A percentile compares a stretch with the other conserved stretches of the same genome.
phyloP scores from a whole-genome alignment of 2,888 invertebrate genomes.

The Drosophila atripex region DNA sequence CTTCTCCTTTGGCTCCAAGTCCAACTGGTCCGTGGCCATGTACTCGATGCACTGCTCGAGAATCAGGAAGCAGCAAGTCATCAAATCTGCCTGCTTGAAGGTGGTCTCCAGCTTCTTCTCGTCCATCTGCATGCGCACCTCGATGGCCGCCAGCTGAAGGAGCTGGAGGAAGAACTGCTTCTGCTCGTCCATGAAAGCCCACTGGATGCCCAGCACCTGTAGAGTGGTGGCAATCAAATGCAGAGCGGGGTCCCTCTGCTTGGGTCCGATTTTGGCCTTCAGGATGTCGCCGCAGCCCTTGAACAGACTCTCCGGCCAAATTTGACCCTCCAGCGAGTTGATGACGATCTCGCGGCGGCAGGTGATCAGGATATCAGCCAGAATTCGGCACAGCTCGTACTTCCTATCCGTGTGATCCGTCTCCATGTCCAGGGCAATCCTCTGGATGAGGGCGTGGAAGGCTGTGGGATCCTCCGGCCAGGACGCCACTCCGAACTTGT shows the following conservation, averaged over 20 bases:
- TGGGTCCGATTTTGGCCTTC: conserved; percentile 93
- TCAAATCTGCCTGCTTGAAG: conserved; percentile 89
- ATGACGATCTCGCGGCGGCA: conserved; percentile 88
- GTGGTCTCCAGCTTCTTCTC: conserved; percentile 92
- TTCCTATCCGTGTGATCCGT: conserved; percentile 94
- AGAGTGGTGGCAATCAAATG: conserved; percentile 92
- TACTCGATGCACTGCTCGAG: conserved; percentile 91
- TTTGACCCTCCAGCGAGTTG: conserved; percentile 88
- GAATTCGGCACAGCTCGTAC: conserved; percentile 93
- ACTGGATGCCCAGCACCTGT: conserved; percentile 92
- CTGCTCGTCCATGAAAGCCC: conserved; percentile 92
- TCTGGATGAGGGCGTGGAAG: conserved; percentile 92
- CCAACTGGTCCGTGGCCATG: conserved; percentile 91
- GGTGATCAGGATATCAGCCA: conserved; percentile 90
- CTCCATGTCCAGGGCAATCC: conserved; percentile 94
- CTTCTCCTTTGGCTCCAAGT: conserved; percentile 95
- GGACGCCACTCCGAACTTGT: conserved; percentile 88
- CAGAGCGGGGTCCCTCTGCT: conserved; percentile 94
- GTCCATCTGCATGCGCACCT: conserved; percentile 96
- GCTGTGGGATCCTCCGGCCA: conserved; percentile 92
- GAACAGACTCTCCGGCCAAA: conserved; percentile 92
- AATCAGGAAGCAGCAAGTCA: conserved; percentile 93
- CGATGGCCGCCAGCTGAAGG: conserved; percentile 94
- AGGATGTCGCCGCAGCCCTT: conserved; percentile 93
- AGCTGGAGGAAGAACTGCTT: conserved; percentile 92